phyloP scores from a whole-genome alignment of 2,888 invertebrate genomes.

The Eubasilissa splendida region DNA sequence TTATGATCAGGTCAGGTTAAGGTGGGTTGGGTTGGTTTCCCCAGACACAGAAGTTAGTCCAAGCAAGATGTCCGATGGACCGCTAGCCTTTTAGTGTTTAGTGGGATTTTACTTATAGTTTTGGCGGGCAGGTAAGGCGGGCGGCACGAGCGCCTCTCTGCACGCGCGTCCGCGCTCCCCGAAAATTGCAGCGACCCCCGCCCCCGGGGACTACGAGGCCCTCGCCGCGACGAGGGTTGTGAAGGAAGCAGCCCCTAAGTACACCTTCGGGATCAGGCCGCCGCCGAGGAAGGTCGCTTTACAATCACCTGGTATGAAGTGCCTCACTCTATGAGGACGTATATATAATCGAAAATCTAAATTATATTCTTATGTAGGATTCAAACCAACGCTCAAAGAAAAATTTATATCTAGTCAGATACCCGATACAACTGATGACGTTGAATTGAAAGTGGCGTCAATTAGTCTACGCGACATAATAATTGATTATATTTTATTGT shows the following conservation, averaged over 20 bases:
- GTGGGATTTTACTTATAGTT: slow-evolving; percentile 41
- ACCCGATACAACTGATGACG: no score
- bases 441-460: no score
- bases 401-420: no score
- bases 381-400: no score
- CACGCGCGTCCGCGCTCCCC: slow-evolving; percentile 84
- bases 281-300: slow-evolving; percentile 66
- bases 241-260: slow-evolving; percentile 74
- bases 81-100: slow-evolving; percentile 6
- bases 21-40: no score
- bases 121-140: slow-evolving; percentile 75
- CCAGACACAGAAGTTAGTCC: no score
- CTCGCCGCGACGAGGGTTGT: slow-evolving; percentile 76
- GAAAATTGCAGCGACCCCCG: slow-evolving; percentile 81
- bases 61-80: background rate
- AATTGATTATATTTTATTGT: no score
- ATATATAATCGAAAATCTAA: no score
- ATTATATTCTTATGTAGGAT: no score
- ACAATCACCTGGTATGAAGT: slow-evolving; percentile 72
- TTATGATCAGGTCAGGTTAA: no score
- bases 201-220: slow-evolving; percentile 92
- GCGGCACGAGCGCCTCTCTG: slow-evolving; percentile 83
- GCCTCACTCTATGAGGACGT: no score
- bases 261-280: slow-evolving; percentile 76
- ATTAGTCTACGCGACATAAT: no score